phyloP scores from a whole-genome alignment of 2,113 vertebrate species.

The Megaptera novaeangliae region DNA sequence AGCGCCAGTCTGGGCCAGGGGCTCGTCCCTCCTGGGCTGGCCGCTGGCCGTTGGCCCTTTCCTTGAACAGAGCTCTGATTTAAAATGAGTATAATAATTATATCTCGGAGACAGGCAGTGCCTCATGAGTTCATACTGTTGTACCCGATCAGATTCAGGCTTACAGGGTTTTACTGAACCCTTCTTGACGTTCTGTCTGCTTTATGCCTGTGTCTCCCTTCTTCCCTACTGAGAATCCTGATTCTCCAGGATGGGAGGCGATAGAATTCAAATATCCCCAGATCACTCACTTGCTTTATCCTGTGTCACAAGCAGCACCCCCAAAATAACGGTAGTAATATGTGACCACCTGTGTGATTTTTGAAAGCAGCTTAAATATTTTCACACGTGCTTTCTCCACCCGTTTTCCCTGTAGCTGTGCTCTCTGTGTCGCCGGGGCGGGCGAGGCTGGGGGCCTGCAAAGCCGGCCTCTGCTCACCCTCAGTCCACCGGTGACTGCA shows the following conservation, averaged over 20 bases:
- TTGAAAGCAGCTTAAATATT: neutral
- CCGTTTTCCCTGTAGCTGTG: neutral
- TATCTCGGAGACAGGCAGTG: neutral
- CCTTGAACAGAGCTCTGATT: neutral
- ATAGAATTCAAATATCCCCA: fast-evolving
- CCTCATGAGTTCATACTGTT: neutral
- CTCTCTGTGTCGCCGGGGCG: neutral
- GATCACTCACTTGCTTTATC: neutral
- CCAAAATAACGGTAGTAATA: neutral
- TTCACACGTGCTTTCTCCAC: neutral
- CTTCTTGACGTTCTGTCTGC: too few species aligned
- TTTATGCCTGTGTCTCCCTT: fast-evolving
- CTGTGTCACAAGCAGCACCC: neutral
- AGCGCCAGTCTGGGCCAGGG: too few species aligned
- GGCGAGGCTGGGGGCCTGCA: fast-evolving
- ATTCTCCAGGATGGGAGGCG: neutral
- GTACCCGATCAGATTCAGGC: neutral
- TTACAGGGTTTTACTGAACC: neutral
- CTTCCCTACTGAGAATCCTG: neutral
- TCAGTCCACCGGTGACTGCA: neutral
- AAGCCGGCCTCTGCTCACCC: neutral
- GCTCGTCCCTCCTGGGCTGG: neutral
- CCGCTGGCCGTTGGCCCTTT: too few species aligned
- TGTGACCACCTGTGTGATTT: neutral
- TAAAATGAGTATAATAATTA: too few species aligned